Evolutionary conservation across 2,113 vertebrate genomes (phyloP).

Genomic region (Phoenicopterus ruber): DNA sequence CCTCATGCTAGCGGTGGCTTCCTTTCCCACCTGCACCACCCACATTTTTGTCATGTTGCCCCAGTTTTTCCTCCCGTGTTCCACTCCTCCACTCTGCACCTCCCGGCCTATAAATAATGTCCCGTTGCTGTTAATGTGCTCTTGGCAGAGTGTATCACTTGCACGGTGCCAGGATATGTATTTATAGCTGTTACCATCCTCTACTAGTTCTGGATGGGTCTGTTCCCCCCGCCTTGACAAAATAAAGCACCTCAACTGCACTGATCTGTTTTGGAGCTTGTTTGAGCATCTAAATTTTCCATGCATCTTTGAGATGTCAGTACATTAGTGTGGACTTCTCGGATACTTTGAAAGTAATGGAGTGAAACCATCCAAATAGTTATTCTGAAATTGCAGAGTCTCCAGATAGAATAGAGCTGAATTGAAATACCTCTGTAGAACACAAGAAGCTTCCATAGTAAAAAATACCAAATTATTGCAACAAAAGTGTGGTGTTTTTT

Average conservation of each 20-base stretch:
- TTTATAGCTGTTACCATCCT: background rate
- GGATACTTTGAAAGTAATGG: conserved; percentile 11
- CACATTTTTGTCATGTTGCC: background rate
- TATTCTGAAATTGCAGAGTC: background rate
- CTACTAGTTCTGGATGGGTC: background rate
- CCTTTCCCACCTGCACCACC: background rate
- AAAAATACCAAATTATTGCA: background rate
- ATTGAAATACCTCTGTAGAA: background rate
- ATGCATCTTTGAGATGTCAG: background rate
- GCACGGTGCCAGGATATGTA: background rate
- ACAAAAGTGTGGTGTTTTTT: background rate
- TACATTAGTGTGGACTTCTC: background rate
- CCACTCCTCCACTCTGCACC: background rate
- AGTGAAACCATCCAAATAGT: background rate
- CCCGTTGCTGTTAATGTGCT: background rate
- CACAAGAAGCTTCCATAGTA: background rate
- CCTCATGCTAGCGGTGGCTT: background rate
- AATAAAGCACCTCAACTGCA: background rate
- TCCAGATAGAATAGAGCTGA: background rate
- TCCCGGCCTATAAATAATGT: background rate
- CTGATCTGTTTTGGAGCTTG: background rate
- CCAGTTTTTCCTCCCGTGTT: background rate
- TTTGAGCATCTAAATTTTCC: background rate
- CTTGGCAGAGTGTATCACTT: background rate
- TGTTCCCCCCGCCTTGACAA: background rate